phyloP scores from a whole-genome alignment of 2,113 vertebrate genomes.

The Eulemur macaco region DNA sequence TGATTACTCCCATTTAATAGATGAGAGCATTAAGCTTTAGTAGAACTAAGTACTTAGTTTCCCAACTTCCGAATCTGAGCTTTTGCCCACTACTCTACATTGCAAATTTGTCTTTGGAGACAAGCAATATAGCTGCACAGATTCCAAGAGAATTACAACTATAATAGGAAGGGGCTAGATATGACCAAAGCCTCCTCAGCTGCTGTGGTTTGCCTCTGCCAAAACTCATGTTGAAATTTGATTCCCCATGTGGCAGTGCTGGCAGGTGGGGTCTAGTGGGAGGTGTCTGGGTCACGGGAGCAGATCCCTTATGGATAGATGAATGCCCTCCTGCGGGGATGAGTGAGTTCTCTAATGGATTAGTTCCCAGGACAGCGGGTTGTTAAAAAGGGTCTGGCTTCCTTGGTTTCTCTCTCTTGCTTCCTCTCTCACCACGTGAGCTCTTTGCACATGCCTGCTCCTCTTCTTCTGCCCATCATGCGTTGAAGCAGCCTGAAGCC shows the following conservation, averaged over 20 bases:
- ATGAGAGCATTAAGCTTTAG: neutral
- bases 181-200: neutral
- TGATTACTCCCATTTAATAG: neutral
- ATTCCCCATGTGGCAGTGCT: no score
- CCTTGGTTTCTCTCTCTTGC: neutral
- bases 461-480: neutral
- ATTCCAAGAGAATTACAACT: neutral
- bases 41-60: neutral
- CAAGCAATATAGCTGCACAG: neutral
- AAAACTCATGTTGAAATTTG: no score
- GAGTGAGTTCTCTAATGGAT: neutral
- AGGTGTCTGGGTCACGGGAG: neutral
- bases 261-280: no score
- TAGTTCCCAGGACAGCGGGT: neutral
- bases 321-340: neutral
- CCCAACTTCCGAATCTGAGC: neutral
- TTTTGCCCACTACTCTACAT: neutral
- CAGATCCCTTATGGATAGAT: neutral
- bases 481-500: neutral
- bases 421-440: neutral
- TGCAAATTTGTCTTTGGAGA: neutral
- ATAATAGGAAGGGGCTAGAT: neutral
- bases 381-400: neutral
- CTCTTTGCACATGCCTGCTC: neutral
- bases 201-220: neutral